phyloP scores from a whole-genome alignment of 2,888 invertebrate species.

The Chrysodeixis includens region DNA sequence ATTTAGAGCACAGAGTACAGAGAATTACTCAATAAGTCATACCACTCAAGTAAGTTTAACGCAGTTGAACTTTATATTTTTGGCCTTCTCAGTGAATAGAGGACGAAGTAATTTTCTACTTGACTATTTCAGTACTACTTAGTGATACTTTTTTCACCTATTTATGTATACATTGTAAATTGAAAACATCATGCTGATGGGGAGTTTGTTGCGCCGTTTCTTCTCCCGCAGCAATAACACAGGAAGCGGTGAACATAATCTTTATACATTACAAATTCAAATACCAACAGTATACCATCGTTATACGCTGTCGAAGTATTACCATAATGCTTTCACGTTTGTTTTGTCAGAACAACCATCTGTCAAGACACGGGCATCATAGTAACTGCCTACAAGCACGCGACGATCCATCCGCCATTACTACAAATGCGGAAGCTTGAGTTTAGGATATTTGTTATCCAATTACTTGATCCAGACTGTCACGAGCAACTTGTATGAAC shows the following conservation, averaged over 20 bases:
- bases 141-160: no score
- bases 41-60: neutral
- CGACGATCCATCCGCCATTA: neutral
- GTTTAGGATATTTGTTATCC: neutral
- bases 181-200: no score
- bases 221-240: no score
- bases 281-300: neutral
- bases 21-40: neutral
- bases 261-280: constrained; percentile 1
- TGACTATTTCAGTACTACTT: neutral
- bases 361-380: neutral
- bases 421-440: constrained; percentile 2
- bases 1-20: neutral
- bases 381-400: constrained; percentile 1
- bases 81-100: neutral
- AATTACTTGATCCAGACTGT: neutral
- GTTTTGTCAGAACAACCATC: neutral
- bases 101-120: constrained; percentile 4
- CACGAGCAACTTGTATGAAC: neutral
- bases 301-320: neutral
- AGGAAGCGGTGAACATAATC: no score
- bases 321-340: neutral
- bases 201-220: no score
- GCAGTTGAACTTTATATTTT: neutral
- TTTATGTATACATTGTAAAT: no score